phyloP scores from a whole-genome alignment of 2,113 vertebrate genomes.

The Chionis minor region DNA sequence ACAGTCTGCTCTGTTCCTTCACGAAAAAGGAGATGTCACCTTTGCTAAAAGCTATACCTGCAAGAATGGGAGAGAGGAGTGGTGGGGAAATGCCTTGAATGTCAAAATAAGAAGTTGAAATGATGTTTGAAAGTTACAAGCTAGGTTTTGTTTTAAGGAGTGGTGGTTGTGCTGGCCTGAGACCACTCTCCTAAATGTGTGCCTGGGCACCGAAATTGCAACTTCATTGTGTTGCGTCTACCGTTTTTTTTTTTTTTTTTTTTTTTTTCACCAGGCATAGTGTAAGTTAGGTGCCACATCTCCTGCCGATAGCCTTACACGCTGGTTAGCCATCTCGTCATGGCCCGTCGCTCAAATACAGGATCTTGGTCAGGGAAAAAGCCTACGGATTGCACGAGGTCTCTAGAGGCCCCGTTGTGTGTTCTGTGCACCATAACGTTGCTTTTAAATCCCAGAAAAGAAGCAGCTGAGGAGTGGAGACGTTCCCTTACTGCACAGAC shows the following conservation, averaged over 20 bases:
- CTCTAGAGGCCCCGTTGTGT: too few relatives aligned
- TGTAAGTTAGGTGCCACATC: too few relatives aligned
- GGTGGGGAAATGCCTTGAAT: too few relatives aligned
- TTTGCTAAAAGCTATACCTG: not conserved
- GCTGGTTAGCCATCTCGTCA: not conserved
- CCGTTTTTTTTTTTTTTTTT: not conserved
- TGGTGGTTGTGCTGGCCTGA: not conserved
- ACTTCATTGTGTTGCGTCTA: not conserved
- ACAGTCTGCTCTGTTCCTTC: not conserved
- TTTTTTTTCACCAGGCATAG: accelerated
- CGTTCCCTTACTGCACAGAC: constrained; percentile 86
- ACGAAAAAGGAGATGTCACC: not conserved
- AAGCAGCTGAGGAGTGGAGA: constrained; percentile 82
- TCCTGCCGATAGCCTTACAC: not conserved
- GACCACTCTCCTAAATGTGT: not conserved
- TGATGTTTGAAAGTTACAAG: not conserved
- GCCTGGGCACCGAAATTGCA: not conserved
- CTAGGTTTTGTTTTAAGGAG: too few relatives aligned
- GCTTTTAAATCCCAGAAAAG: constrained; percentile 77
- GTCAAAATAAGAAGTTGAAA: not conserved
- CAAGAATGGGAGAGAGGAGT: not conserved
- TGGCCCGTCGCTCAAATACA: not conserved
- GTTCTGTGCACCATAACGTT: not conserved
- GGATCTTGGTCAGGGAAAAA: not conserved
- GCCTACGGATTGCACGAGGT: accelerated